Evolutionary conservation across 2,888 invertebrate genomes (phyloP), one percentile per base, ranked within the genome.

Genomic region (Apodemia zela): DNA sequence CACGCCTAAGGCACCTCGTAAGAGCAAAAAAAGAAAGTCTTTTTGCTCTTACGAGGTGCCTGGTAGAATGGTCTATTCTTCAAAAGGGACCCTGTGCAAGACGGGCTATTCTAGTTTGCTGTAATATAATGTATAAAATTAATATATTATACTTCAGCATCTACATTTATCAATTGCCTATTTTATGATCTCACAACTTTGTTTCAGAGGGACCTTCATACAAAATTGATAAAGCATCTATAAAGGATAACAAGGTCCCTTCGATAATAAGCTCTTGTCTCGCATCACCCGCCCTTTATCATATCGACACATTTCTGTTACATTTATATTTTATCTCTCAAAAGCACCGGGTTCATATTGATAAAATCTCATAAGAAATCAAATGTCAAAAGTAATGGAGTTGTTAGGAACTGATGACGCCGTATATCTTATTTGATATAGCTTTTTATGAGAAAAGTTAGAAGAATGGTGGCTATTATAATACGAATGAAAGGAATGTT

Each of bases 241-340:
- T 64, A 60, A 59, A 57, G 57, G 74, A 78, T 82, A 84, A 82
- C 81, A 77, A 80, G 79, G 68, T 71, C 67, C 61, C 68, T 42
- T 65, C 68, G 75, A 76, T 82, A 83, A 81, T 79, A 78, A 81
- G 80, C 69, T 69, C 68, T 67, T 66, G 66, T 64, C 13, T 54
- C 25, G 63, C 42, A 59, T 58, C 66, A 67, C 63, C 64, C 68
- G 66, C 70, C 66, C 68, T 73, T 72, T 74, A 74, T 75, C 74
- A 72, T 69, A 65, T 68, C 71, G 75, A 74, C 74, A 69, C 66
- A 66, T 68, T 65, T 63, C 47, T 64, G 21, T 21, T 25, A 61
- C 35, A 61, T 65, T 67, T 65, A 67, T 66, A 65, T 66, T 67
- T 67, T 59, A 66, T 62, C 67, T 64, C 60, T 67, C 67, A 59